phyloP scores from a whole-genome alignment of 2,888 invertebrate genomes.

The Octodonta nipae region DNA sequence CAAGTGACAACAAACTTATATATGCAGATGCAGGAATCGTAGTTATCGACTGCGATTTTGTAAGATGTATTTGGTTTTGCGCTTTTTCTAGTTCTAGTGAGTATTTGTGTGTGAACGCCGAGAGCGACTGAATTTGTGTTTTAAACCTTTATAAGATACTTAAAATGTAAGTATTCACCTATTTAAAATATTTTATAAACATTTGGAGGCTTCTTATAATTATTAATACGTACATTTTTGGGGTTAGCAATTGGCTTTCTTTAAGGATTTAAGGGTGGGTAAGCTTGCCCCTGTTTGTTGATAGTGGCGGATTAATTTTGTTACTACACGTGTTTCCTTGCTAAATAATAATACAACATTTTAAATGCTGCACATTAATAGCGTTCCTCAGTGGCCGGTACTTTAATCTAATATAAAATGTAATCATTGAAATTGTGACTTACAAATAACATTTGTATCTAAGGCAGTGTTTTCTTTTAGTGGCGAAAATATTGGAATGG shows the following conservation, averaged over 20 bases:
- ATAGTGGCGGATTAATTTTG: too few species aligned
- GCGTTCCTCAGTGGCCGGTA: too few species aligned
- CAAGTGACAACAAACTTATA: too few species aligned
- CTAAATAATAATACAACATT: too few species aligned
- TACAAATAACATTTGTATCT: slow-evolving; percentile 3
- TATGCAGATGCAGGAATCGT: too few species aligned
- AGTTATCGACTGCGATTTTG: neutral
- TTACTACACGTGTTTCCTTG: too few species aligned
- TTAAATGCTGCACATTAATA: too few species aligned
- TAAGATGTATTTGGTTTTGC: slow-evolving; percentile 29
- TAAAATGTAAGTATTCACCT: slow-evolving; percentile 14
- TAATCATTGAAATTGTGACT: neutral
- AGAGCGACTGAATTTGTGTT: too few species aligned
- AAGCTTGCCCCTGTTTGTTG: too few species aligned
- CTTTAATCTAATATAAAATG: neutral
- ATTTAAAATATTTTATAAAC: too few species aligned
- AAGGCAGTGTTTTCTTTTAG: slow-evolving; percentile 21
- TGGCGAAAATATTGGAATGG: slow-evolving; percentile 30
- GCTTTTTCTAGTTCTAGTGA: slow-evolving; percentile 31
- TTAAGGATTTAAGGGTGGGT: slow-evolving; percentile 10
- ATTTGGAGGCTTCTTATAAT: neutral
- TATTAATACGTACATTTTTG: slow-evolving; percentile 2
- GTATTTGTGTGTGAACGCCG: slow-evolving; percentile 31
- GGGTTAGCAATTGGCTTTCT: slow-evolving; percentile 4
- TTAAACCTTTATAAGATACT: too few species aligned